phyloP scores from a whole-genome alignment of 2,113 vertebrate species.

The Petromus typicus region DNA sequence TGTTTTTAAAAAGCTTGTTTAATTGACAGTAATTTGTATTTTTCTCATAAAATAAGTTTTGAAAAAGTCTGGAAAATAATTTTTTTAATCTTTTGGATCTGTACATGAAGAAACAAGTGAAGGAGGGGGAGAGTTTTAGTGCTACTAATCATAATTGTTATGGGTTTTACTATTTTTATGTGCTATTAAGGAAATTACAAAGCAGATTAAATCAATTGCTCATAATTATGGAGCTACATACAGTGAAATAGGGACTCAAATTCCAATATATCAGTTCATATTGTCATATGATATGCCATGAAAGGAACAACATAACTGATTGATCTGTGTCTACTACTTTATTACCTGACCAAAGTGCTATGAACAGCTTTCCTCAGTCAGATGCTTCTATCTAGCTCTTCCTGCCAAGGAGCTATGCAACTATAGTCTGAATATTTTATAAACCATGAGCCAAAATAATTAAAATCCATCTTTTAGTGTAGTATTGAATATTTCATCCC shows the following conservation, averaged over 20 bases:
- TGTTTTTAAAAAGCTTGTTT: background rate
- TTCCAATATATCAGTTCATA: background rate
- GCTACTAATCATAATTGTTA: background rate
- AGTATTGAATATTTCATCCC: no score
- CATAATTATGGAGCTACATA: background rate
- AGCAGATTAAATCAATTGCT: background rate
- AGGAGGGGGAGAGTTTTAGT: background rate
- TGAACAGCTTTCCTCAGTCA: background rate
- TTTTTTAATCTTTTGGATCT: background rate
- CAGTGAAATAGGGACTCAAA: background rate
- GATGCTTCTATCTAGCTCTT: background rate
- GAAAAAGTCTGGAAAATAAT: background rate
- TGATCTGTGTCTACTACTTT: no score
- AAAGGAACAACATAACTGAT: no score
- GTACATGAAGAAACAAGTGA: background rate
- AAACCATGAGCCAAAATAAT: background rate
- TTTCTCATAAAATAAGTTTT: background rate
- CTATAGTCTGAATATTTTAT: background rate
- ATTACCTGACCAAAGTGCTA: background rate
- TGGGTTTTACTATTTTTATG: background rate
- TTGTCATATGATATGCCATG: background rate
- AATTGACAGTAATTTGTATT: background rate
- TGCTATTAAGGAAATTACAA: background rate
- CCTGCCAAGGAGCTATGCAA: background rate
- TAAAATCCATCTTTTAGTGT: background rate